Evolutionary conservation across 2,888 invertebrate genomes (phyloP), one percentile per base, ranked within the genome.

Genomic region (Clanis bilineata): DNA sequence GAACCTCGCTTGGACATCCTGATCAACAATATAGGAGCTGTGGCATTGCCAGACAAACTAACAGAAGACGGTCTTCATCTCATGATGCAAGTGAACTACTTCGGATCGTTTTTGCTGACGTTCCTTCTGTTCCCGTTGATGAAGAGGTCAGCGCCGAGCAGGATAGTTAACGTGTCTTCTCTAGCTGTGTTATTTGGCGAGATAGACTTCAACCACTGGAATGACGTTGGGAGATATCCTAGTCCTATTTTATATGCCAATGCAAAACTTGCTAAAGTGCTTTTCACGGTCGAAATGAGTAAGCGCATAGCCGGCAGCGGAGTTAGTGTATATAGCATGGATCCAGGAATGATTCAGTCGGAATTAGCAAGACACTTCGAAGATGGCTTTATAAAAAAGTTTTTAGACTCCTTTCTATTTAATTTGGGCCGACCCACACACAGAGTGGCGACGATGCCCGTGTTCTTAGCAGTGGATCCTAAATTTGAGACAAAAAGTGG

Each of bases 301-400:
- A 81, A 72, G 51, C 71, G 82, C 56, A 73, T 81, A 1, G 67
- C 58, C 57, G 79, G 76, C 0, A 78, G 94, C 28, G 94, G 94
- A 9, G 95, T 97, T 0, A 96, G 94, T 0, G 95, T 94, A 0
- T 97, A 96, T 79, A 97, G 95, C 70, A 91, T 97, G 72, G 97
- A 97, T 88, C 97, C 97, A 0, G 97, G 97, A 7, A 92, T 96
- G 85, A 95, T 95, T 47, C 95, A 95, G 76, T 95, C 95, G 0
- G 95, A 95, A 25, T 96, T 97, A 58, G 96, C 96, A 93, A 93
- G 95, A 56, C 95, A 85, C 63, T 73, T 70, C 1, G 73, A 79
- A 0, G 77, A 68, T 47, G 65, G 70, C 0, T 51, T 67, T 2
- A 62, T 79, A 55, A 77, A 69, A 56, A 67, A 62, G 5, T 39